A percentile compares a stretch with the other conserved stretches of the same genome.
phyloP scores from a whole-genome alignment of 1,140 invertebrate genomes.

The Trigoniulus corallinus region DNA sequence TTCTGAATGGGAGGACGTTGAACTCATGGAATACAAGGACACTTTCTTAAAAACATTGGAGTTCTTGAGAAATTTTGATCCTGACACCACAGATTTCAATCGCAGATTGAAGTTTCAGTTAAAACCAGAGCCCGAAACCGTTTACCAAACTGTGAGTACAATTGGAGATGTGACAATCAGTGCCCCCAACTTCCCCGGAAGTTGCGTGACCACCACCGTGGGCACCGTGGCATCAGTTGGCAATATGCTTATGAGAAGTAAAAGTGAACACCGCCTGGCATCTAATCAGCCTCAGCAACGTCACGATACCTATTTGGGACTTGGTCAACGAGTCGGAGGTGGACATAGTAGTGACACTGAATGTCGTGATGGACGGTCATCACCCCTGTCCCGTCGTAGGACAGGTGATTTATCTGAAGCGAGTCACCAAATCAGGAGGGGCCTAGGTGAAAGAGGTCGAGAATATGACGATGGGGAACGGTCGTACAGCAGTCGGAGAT shows the following conservation, averaged over 20 bases:
- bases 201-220: not conserved
- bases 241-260: constrained; percentile 70
- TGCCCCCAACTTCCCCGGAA: constrained; percentile 33
- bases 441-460: constrained; percentile 14
- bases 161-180: constrained; percentile 75
- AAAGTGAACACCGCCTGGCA: constrained; percentile 80
- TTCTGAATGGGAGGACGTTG: constrained; percentile 37
- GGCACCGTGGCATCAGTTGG: constrained; percentile 15
- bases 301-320: constrained; percentile 35
- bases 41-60: constrained; percentile 78
- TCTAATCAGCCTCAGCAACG: constrained; percentile 64
- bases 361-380: constrained; percentile 26
- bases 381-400: not conserved
- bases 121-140: constrained; percentile 72
- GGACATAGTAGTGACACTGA: constrained; percentile 44
- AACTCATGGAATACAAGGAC: constrained; percentile 83
- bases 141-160: constrained; percentile 63
- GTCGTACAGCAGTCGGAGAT: constrained; percentile 27
- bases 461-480: constrained; percentile 4
- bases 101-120: constrained; percentile 66
- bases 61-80: constrained; percentile 83
- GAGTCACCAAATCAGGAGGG: too few species aligned
- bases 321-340: constrained; percentile 28
- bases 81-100: constrained; percentile 68
- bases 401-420: not conserved